These are phyloP conservation scores for Actinemys pallida DNA, from an alignment of 2,113 vertebrate genomes.

Conservation along the genomic window DNA sequence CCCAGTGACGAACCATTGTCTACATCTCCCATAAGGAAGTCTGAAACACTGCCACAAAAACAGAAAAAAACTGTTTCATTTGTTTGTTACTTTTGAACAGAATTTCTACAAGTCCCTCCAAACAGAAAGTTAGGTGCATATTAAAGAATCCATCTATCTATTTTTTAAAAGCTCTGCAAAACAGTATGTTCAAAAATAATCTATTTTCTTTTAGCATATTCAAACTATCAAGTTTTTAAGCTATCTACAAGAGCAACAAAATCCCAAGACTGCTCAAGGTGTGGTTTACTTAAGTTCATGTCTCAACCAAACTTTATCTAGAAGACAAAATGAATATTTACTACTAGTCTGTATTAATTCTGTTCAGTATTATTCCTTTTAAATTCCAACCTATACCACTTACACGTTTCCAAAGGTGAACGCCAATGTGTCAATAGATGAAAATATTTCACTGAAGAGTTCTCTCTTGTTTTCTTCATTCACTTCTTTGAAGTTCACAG, in stretches of 20 bases:
- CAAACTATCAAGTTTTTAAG: neutral
- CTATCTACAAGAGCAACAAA: neutral
- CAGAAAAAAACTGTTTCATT: constrained; percentile 45
- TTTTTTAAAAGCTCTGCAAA: constrained; percentile 14
- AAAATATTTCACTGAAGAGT: constrained; percentile 92
- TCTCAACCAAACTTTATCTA: neutral
- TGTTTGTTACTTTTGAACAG: neutral
- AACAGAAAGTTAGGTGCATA: neutral
- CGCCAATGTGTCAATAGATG: constrained; percentile 94
- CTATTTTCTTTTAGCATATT: neutral
- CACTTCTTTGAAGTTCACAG: constrained; percentile 96
- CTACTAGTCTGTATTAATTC: constrained; percentile 3
- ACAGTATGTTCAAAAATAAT: neutral
- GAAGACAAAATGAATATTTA: neutral
- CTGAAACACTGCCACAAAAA: constrained; percentile 89
- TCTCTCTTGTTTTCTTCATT: constrained; percentile 94
- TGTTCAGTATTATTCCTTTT: neutral
- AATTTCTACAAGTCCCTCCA: constrained; percentile 7
- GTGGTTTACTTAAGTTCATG: neutral
- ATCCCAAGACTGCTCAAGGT: neutral
- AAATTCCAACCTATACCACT: constrained; percentile 74
- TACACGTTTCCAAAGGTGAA: constrained; percentile 99
- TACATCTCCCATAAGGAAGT: constrained; percentile 99
- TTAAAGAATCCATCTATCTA: neutral
- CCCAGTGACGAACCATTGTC: constrained; percentile 92